Conservation (phyloP, 2,888 invertebrate genomes). For the Pandemis cinnamomeana region DNA sequence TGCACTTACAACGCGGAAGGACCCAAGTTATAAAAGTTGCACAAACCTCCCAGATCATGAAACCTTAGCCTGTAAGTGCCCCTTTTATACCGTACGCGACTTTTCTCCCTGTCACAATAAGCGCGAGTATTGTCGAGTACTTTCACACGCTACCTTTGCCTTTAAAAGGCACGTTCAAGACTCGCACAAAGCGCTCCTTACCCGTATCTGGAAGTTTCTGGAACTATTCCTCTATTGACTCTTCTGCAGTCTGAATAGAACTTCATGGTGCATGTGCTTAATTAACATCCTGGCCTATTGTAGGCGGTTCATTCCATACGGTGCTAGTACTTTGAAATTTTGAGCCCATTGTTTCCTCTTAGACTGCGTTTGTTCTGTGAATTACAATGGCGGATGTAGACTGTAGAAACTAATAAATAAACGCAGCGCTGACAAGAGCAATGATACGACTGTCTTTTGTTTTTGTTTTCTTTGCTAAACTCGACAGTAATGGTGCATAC, state of each 20-base stretch:
- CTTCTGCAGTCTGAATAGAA: neutral
- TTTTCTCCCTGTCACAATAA: neutral
- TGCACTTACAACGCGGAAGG: neutral
- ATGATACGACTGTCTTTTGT: too few relatives aligned
- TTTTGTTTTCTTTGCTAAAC: too few relatives aligned
- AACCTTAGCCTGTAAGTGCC: neutral
- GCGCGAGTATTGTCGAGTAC: neutral
- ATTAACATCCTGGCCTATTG: constrained; percentile 7
- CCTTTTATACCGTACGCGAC: neutral
- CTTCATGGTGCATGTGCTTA: neutral
- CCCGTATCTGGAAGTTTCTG: neutral
- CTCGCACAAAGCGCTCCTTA: neutral
- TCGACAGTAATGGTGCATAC: too few relatives aligned
- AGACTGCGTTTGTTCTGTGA: neutral
- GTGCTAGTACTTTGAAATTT: neutral
- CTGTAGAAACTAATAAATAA: too few relatives aligned
- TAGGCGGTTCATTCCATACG: neutral
- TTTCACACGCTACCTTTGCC: neutral
- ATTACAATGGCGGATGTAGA: neutral
- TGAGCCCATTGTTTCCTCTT: neutral
- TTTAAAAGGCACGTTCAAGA: neutral
- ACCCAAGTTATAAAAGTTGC: too few relatives aligned
- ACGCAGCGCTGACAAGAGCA: too few relatives aligned
- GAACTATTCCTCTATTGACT: constrained; percentile 10
- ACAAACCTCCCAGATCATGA: neutral